Conservation (phyloP, 2,113 vertebrate genomes). For the Zonotrichia leucophrys region DNA sequence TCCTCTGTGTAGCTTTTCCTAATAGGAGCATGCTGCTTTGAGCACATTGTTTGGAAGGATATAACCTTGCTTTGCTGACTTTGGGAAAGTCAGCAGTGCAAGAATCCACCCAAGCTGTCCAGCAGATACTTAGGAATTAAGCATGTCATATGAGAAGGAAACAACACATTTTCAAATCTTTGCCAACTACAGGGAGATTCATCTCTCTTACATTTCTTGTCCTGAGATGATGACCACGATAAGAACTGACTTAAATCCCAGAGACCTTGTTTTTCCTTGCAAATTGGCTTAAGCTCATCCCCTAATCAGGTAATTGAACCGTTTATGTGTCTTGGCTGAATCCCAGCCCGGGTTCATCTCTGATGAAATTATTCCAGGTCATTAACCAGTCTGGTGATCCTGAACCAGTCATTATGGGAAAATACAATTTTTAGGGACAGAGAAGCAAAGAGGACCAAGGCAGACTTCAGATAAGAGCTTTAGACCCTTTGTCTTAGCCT, state of each 20-base stretch:
- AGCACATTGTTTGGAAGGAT: background rate
- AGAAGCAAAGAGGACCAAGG: background rate
- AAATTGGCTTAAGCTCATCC: conserved; percentile 36
- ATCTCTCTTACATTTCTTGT: background rate
- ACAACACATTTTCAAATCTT: conserved; percentile 15
- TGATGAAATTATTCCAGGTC: conserved; percentile 18
- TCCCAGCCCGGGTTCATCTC: background rate
- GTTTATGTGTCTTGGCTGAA: conserved; percentile 25
- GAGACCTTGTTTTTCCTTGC: background rate
- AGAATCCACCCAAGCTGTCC: conserved; percentile 3
- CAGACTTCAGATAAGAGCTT: background rate
- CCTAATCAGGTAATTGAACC: conserved; percentile 42
- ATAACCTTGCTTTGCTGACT: background rate
- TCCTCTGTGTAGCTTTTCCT: background rate
- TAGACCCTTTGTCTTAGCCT: background rate
- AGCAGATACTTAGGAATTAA: conserved; percentile 40
- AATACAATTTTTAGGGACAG: background rate
- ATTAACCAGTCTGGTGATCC: conserved; percentile 22
- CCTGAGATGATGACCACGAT: background rate
- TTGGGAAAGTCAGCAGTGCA: background rate
- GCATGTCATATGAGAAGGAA: conserved; percentile 44
- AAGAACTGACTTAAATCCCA: conserved; percentile 38
- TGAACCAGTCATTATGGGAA: background rate
- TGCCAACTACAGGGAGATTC: background rate
- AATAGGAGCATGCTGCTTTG: background rate